Conservation (phyloP, 2,113 vertebrate genomes). For the Opisthocomus hoazin region DNA sequence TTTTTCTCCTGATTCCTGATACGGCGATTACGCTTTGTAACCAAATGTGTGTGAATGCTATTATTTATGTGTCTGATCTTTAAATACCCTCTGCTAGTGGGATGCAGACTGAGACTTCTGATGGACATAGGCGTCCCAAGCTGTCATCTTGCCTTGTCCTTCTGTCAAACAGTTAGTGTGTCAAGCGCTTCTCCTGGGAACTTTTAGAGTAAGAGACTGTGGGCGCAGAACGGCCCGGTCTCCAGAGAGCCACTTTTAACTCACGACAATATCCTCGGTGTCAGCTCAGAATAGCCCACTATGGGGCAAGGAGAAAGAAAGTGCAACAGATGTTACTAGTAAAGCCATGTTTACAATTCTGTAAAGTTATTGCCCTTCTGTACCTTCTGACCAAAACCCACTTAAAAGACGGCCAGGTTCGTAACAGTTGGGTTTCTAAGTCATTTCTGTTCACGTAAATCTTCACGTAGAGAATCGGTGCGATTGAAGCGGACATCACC, state of each 20-base stretch:
- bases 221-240: constrained; percentile 39
- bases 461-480: fast-evolving
- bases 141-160: constrained; percentile 64
- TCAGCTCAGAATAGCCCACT: constrained; percentile 76
- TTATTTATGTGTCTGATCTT: constrained; percentile 55
- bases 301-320: constrained; percentile 76
- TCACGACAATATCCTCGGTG: constrained; percentile 70
- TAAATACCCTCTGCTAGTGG: constrained; percentile 53
- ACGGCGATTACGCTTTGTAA: constrained; percentile 24
- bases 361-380: constrained; percentile 51
- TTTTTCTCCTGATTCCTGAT: constrained; percentile 32
- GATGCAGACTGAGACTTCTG: constrained; percentile 45
- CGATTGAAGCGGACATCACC: background rate
- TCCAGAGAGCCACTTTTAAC: constrained; percentile 77
- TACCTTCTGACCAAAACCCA: constrained; percentile 35
- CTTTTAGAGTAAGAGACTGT: constrained; percentile 23
- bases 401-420: background rate
- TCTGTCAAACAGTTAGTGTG: constrained; percentile 63
- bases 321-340: constrained; percentile 83
- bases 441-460: background rate
- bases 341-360: constrained; percentile 77
- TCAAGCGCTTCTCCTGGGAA: constrained; percentile 70
- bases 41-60: constrained; percentile 28
- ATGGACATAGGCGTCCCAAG: constrained; percentile 30
- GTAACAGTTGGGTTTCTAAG: background rate